Percentiles rank a stretch among this genome's conserved stretches.
phyloP scores from a whole-genome alignment of 2,113 vertebrate species.

The Paracanthobrama guichenoti region DNA sequence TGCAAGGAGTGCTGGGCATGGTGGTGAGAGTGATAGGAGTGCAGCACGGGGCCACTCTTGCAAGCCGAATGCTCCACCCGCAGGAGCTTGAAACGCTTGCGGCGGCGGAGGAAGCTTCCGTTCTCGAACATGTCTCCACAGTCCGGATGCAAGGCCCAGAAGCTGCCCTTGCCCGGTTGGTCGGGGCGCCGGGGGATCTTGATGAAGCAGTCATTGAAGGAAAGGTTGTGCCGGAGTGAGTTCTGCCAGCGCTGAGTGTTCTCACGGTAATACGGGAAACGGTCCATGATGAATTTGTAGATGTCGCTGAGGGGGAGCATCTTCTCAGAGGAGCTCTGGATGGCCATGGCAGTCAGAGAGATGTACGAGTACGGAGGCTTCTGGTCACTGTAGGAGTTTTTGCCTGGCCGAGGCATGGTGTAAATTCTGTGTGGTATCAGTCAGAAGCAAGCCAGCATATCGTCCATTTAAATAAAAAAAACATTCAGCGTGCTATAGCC shows the following conservation, averaged over 20 bases:
- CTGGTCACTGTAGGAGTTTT: constrained; percentile 97
- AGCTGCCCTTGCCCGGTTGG: constrained; percentile 91
- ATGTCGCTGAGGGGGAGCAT: constrained; percentile 94
- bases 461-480: constrained; percentile 38
- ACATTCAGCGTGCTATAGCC: constrained; percentile 27
- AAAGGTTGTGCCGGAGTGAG: constrained; percentile 90
- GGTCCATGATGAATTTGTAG: constrained; percentile 95
- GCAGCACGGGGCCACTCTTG: constrained; percentile 83
- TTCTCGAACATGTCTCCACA: constrained; percentile 96
- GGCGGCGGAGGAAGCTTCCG: constrained; percentile 87
- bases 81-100: constrained; percentile 90
- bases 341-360: constrained; percentile 96
- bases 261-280: constrained; percentile 92
- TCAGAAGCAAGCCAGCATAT: constrained; percentile 23
- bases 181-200: constrained; percentile 90
- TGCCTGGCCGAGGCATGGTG: constrained; percentile 91
- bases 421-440: background rate
- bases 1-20: constrained; percentile 79
- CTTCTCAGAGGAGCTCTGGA: constrained; percentile 93
- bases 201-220: constrained; percentile 94
- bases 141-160: constrained; percentile 92
- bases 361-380: constrained; percentile 97
- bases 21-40: constrained; percentile 85
- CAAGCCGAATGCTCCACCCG: constrained; percentile 82
- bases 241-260: constrained; percentile 95